Evolutionary conservation across 2,797 vertebrate species (phyloP).

Genomic region (Rallus crepitans): DNA sequence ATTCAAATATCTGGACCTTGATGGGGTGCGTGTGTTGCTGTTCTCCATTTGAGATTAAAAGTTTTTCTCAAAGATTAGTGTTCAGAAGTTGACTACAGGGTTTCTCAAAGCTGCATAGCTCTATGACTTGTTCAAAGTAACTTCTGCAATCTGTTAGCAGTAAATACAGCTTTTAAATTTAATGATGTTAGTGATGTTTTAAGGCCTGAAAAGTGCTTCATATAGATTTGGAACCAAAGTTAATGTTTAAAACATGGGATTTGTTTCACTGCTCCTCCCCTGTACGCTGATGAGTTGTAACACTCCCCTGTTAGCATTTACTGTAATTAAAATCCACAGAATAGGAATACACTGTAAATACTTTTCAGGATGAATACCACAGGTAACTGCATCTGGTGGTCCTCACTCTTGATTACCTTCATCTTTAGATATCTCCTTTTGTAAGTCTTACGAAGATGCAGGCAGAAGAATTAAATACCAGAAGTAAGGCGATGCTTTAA

Average conservation of each 20-base stretch:
- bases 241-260: background rate
- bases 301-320: background rate
- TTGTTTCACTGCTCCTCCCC: background rate
- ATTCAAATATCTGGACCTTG: background rate
- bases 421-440: background rate
- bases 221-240: background rate
- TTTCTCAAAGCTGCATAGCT: background rate
- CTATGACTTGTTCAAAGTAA: background rate
- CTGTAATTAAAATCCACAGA: background rate
- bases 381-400: background rate
- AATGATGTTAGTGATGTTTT: background rate
- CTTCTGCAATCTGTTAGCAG: background rate
- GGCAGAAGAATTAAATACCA: background rate
- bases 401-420: background rate
- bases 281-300: background rate
- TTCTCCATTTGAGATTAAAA: background rate
- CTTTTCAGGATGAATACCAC: background rate
- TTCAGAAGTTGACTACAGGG: background rate
- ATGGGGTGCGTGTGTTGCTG: fast-evolving
- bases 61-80: background rate
- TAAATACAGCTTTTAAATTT: background rate
- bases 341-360: background rate
- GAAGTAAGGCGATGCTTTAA: background rate
- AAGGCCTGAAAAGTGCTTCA: background rate
- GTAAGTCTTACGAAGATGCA: background rate